Evolutionary conservation across 2,113 vertebrate species (phyloP).

Genomic region (Rhinoderma darwinii): DNA sequence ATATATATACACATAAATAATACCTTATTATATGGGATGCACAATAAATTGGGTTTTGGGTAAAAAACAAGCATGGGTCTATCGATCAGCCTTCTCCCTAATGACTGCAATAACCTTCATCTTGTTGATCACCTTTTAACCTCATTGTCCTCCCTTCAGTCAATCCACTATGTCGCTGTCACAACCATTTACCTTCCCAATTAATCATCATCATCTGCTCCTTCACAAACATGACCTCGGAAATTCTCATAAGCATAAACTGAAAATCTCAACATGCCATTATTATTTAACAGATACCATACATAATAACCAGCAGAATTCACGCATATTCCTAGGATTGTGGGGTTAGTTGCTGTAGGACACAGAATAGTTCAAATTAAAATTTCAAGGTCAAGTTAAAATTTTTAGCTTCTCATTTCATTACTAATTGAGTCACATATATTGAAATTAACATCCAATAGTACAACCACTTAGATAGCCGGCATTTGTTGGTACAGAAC

Average conservation of each 20-base stretch:
- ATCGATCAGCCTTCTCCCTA: constrained; percentile 2
- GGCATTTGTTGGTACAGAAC: no score
- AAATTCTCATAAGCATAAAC: neutral
- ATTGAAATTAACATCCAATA: no score
- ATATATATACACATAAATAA: no score
- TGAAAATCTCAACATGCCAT: neutral
- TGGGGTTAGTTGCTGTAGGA: neutral
- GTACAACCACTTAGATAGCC: no score
- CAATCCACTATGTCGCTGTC: constrained; percentile 14
- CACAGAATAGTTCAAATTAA: no score
- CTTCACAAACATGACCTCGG: neutral
- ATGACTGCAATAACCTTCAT: constrained; percentile 1
- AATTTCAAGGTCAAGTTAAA: no score
- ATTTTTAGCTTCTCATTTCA: no score
- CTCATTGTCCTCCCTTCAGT: neutral
- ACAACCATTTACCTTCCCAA: constrained; percentile 29
- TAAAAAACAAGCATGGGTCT: neutral
- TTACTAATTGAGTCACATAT: no score
- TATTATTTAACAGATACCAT: neutral
- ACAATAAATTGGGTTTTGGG: no score
- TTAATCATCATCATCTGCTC: constrained; percentile 13
- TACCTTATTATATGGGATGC: no score
- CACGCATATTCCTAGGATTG: neutral
- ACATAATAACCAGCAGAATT: neutral
- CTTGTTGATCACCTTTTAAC: neutral